Evolutionary conservation across 2,888 invertebrate genomes (phyloP), one percentile per base, ranked within the genome.

Genomic region (Agelastica alni): DNA sequence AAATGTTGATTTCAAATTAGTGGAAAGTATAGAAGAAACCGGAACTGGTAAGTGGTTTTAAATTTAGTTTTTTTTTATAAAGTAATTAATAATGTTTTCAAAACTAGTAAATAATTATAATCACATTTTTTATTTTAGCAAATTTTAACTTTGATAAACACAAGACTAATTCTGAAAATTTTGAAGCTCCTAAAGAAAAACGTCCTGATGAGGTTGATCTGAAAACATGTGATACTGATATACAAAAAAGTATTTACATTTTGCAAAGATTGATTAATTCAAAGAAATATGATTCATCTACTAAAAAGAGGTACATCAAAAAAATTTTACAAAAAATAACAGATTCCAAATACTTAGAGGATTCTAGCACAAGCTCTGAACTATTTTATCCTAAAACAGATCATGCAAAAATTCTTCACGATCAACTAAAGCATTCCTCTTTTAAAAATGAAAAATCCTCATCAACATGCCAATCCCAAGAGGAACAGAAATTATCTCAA

Each of bases 261-360:
- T 69, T 88, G 2, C 83, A 82, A 66, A 79, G 78, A 46, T 78
- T 87, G 30, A 74, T 87, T 10, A 80, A 83, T 58, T 80, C 82
- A 18, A 81, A 83, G 59, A 81, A 82, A 61, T 81, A 83, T 60
- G 82, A 86, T 70, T 73, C 80, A 10, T 75, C 79, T 26, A 77
- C 83, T 3, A 87, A 86, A 71, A 84, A 84, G 61, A 79, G 81
- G 64, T 79, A 87, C 37, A 80, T 87, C 10, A 85, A 84, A 66
- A 83, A 84, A 68, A 80, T 88, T 45, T 83, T 87, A 0, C 79
- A 83, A 58, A 81, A 83, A 69, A 76, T 88, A 9, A 73, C 85
- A 0, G 81, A 80, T 37, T 78, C 81, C 0, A 83, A 80, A 60
- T 85, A 85, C 67, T 79, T 79, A 37, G 84, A 83, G 67, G 85